These are phyloP conservation scores for Ficedula albicollis DNA, from an alignment of 2,797 vertebrate species.

Conservation along the genomic window DNA sequence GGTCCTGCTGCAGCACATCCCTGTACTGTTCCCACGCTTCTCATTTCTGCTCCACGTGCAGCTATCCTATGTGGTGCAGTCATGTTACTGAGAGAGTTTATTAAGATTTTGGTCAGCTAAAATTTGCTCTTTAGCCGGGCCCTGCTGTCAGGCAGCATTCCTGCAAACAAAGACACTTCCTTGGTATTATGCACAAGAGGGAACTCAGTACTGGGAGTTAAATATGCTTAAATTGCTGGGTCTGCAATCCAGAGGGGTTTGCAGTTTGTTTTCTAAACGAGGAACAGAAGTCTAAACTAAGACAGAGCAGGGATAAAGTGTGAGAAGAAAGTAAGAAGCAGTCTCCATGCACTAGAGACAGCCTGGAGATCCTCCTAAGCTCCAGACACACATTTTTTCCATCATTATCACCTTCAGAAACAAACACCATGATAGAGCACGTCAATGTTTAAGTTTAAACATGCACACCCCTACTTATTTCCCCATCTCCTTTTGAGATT, in stretches of 20 bases:
- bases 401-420: neutral
- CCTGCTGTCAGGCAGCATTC: neutral
- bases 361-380: neutral
- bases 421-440: neutral
- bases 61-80: neutral
- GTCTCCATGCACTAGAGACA: neutral
- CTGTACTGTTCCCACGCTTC: neutral
- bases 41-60: neutral
- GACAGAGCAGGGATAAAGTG: neutral
- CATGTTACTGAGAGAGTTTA: neutral
- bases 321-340: neutral
- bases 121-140: neutral
- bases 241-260: neutral
- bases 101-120: neutral
- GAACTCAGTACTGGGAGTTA: neutral
- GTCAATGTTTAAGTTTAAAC: neutral
- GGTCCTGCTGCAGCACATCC: neutral
- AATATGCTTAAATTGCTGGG: neutral
- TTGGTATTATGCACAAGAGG: neutral
- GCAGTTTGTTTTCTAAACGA: neutral
- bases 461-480: neutral
- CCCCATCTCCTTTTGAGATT: neutral
- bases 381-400: neutral
- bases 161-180: neutral
- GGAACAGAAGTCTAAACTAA: neutral